These are phyloP conservation scores for Drosophila leonis DNA, from an alignment of 2,888 invertebrate genomes.

Conservation along the genomic window DNA sequence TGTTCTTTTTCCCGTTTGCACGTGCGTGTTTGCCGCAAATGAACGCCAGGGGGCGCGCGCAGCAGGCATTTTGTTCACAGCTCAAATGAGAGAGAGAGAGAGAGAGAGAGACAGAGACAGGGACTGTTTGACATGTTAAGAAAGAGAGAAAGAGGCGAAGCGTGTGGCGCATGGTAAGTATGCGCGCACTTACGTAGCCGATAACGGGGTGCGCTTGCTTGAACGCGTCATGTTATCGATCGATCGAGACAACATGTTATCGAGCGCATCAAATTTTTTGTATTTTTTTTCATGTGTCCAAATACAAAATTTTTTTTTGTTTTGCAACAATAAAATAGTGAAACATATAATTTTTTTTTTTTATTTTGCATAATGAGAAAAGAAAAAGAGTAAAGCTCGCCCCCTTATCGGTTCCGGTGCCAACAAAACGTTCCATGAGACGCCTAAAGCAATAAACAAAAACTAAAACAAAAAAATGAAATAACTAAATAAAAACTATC, in stretches of 20 bases:
- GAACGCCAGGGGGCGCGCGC: constrained; percentile 48
- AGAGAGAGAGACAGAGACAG: constrained; percentile 36
- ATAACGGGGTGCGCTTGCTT: constrained; percentile 69
- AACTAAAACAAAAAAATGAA: constrained; percentile 18
- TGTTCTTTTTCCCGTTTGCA: constrained; percentile 6
- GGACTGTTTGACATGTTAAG: constrained; percentile 37
- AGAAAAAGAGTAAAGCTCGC: constrained; percentile 30
- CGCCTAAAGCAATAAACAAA: constrained; percentile 12
- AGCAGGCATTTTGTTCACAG: constrained; percentile 33
- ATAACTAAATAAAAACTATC: constrained; percentile 15
- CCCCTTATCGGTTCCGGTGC: constrained; percentile 74
- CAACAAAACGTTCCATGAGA: constrained; percentile 32
- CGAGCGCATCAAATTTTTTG: constrained; percentile 44
- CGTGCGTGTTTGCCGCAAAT: constrained; percentile 21
- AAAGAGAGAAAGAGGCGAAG: constrained; percentile 41
- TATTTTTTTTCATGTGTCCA: constrained; percentile 64
- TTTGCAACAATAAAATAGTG: constrained; percentile 21
- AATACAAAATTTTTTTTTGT: constrained; percentile 38
- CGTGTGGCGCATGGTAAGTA: constrained; percentile 83
- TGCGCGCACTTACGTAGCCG: constrained; percentile 75
- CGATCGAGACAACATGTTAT: constrained; percentile 31
- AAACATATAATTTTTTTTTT: constrained; percentile 23
- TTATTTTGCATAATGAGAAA: constrained; percentile 11
- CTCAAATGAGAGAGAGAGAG: constrained; percentile 16
- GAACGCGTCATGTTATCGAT: constrained; percentile 36